These are phyloP conservation scores for Ceratoteleas bidentatus DNA, from an alignment of 1,140 invertebrate species.

Conservation along the genomic window DNA sequence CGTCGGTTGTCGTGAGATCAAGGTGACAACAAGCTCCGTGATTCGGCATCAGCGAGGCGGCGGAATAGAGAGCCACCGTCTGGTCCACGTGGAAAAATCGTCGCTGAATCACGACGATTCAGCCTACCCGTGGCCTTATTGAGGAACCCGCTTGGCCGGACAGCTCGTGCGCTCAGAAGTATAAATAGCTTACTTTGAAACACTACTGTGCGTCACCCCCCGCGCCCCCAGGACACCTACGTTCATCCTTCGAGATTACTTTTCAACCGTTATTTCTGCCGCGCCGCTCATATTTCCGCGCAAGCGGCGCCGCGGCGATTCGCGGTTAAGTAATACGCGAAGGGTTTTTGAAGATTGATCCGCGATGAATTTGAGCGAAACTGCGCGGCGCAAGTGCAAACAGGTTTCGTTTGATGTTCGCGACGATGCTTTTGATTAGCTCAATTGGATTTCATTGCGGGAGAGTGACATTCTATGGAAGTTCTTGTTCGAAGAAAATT, in stretches of 20 bases:
- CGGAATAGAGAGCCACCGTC: conserved; percentile 71
- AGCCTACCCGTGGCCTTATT: conserved; percentile 77
- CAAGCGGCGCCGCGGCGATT: no score
- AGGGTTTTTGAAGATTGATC: conserved; percentile 2
- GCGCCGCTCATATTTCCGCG: conserved; percentile 24
- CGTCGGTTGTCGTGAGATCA: conserved; percentile 64
- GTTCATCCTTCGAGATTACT: conserved; percentile 43
- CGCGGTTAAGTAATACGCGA: background rate
- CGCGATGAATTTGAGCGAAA: background rate
- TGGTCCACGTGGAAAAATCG: conserved; percentile 73
- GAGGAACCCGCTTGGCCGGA: conserved; percentile 74
- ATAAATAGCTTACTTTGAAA: conserved; percentile 77
- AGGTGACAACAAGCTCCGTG: conserved; percentile 72
- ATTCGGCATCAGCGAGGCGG: conserved; percentile 69
- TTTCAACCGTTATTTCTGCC: conserved; percentile 41
- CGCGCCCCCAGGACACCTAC: conserved; percentile 41
- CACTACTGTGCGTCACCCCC: conserved; percentile 61
- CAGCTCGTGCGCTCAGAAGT: conserved; percentile 71
- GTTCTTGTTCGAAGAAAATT: background rate
- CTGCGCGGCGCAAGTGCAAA: background rate
- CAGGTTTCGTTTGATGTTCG: conserved; percentile 13
- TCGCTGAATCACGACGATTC: conserved; percentile 74
- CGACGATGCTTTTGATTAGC: background rate
- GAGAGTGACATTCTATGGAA: no score
- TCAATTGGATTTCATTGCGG: no score